These are phyloP conservation scores for Myzus persicae DNA, from an alignment of 1,140 invertebrate species.

Conservation along the genomic window DNA sequence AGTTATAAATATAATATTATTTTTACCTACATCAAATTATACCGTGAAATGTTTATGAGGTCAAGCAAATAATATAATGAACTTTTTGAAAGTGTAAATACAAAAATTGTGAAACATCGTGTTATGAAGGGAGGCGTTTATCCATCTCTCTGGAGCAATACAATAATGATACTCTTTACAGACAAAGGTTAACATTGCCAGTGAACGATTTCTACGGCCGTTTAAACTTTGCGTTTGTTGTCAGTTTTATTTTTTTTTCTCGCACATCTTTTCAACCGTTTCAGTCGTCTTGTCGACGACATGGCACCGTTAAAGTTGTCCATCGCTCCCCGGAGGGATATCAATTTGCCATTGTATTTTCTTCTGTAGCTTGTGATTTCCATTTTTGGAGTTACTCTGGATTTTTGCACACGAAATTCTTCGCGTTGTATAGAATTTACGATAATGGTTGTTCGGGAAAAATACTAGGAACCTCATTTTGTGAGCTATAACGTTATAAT, in stretches of 20 bases:
- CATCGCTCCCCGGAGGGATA: conserved; percentile 2
- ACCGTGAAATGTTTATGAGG: not conserved
- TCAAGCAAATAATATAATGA: not conserved
- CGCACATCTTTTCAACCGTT: not conserved
- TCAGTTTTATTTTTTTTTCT: conserved; percentile 18
- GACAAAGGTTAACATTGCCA: conserved; percentile 30
- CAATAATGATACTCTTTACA: not conserved
- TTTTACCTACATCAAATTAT: not conserved
- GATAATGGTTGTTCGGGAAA: conserved; percentile 11
- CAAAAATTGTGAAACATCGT: not conserved
- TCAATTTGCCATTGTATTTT: not conserved
- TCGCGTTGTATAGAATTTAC: not conserved
- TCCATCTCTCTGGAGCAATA: conserved; percentile 26
- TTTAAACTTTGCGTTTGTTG: conserved; percentile 30
- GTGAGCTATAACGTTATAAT: conserved; percentile 10
- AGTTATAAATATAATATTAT: not conserved
- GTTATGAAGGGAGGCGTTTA: not conserved
- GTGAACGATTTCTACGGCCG: not conserved
- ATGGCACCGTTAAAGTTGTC: not conserved
- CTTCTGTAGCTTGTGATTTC: not conserved
- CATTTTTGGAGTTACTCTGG: not conserved
- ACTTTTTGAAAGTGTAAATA: not conserved
- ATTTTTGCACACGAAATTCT: not conserved
- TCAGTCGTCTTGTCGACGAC: not conserved
- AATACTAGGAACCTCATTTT: not conserved